These are phyloP conservation scores for Chymomyza amoena DNA, from an alignment of 2,888 invertebrate species.

Conservation along the genomic window DNA sequence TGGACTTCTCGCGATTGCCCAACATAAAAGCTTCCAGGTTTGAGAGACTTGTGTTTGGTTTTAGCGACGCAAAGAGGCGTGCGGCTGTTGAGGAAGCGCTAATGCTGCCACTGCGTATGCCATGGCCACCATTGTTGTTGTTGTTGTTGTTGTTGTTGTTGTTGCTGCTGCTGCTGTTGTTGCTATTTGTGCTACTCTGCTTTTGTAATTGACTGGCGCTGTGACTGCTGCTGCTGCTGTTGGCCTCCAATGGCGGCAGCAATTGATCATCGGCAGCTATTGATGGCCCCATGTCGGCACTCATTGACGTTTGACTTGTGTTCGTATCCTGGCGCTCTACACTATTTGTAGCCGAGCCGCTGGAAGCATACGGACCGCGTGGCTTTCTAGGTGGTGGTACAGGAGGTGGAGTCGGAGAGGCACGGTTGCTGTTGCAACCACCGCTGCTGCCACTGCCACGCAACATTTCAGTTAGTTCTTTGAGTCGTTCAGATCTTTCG, in stretches of 20 bases:
- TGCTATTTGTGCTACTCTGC: conserved; percentile 62
- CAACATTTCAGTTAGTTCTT: conserved; percentile 88
- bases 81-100: conserved; percentile 36
- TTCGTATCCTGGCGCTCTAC: conserved; percentile 65
- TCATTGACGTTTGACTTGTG: conserved; percentile 33
- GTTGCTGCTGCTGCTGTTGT: conserved; percentile 42
- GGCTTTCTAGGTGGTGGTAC: conserved; percentile 81
- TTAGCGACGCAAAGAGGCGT: conserved; percentile 59
- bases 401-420: conserved; percentile 80
- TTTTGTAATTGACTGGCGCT: conserved; percentile 63
- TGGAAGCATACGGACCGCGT: conserved; percentile 49
- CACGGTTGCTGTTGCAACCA: conserved; percentile 80
- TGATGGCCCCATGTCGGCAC: conserved; percentile 34
- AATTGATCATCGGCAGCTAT: conserved; percentile 43
- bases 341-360: conserved; percentile 80
- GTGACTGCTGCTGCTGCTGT: conserved; percentile 26
- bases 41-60: conserved; percentile 75
- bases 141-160: conserved; percentile 17
- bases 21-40: conserved; percentile 74
- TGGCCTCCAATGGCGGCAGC: background rate
- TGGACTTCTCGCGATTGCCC: conserved; percentile 69
- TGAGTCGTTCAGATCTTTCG: conserved; percentile 86
- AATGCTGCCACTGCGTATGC: conserved; percentile 12
- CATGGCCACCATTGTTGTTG: conserved; percentile 12
- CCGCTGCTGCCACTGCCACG: conserved; percentile 81